Evolutionary conservation across 2,113 vertebrate species (phyloP).

Genomic region (Neofelis nebulosa): DNA sequence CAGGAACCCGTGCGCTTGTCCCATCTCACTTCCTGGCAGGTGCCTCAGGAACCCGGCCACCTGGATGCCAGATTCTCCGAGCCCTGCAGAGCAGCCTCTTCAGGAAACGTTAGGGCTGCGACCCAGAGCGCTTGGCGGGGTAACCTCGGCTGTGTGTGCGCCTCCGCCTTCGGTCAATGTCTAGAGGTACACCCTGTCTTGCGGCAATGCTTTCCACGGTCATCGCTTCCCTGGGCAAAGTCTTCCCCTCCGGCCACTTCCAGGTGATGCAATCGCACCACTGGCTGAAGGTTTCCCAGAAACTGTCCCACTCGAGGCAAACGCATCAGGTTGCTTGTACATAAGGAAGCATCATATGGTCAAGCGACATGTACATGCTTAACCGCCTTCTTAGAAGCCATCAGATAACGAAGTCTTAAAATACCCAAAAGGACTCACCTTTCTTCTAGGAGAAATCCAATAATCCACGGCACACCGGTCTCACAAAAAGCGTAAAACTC

Average conservation of each 20-base stretch:
- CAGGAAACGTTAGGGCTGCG: neutral
- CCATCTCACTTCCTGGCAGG: neutral
- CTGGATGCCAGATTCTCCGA: neutral
- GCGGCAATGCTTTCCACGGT: neutral
- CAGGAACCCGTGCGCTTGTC: neutral
- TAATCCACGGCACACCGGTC: too few species aligned
- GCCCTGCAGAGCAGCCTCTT: neutral
- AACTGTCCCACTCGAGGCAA: neutral
- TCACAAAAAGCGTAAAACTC: neutral
- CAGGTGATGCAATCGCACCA: neutral
- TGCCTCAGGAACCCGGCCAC: neutral
- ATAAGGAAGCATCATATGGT: neutral
- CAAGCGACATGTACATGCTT: neutral
- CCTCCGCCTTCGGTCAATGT: neutral
- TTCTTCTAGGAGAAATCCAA: neutral
- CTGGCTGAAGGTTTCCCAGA: neutral
- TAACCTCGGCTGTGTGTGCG: accelerated
- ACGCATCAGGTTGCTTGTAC: accelerated
- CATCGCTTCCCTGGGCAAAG: neutral
- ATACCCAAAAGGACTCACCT: neutral
- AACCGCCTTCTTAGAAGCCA: neutral
- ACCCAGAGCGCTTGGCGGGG: neutral
- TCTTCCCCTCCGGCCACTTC: neutral
- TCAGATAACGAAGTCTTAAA: neutral
- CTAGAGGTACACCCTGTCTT: neutral